Evolutionary conservation across 2,888 invertebrate species (phyloP).

Genomic region (Melanchra persicariae): DNA sequence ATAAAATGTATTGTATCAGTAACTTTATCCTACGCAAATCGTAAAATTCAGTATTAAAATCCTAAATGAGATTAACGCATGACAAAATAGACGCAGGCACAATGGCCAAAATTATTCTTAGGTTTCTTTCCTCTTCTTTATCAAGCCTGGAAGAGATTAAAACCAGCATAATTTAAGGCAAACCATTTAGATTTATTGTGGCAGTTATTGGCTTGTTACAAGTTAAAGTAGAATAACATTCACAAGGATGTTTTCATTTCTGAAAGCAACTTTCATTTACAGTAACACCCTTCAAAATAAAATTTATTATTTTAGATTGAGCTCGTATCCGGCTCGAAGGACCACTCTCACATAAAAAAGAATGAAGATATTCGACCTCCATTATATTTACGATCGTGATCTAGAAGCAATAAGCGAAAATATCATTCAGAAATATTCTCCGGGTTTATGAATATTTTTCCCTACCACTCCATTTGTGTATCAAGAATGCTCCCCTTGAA

Average conservation of each 20-base stretch:
- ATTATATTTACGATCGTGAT: constrained; percentile 76
- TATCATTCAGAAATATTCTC: constrained; percentile 43
- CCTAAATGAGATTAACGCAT: constrained; percentile 22
- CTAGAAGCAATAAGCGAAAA: constrained; percentile 64
- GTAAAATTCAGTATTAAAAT: constrained; percentile 35
- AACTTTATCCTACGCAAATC: constrained; percentile 40
- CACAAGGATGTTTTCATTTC: not conserved
- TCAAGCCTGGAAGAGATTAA: not conserved
- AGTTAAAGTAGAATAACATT: not conserved
- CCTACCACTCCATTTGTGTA: constrained; percentile 25
- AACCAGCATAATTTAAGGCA: not conserved
- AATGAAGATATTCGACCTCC: constrained; percentile 76
- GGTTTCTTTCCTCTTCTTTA: not conserved
- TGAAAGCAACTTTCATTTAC: not conserved
- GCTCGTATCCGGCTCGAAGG: constrained; percentile 57
- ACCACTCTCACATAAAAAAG: constrained; percentile 65
- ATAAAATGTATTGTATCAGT: constrained; percentile 49
- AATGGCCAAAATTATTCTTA: not conserved
- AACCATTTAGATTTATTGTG: not conserved
- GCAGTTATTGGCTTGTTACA: not conserved
- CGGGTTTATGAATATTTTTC: constrained; percentile 45
- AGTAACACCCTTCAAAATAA: constrained; percentile 11
- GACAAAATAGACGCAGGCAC: not conserved
- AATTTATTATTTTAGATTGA: constrained; percentile 53
- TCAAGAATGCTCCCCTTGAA: constrained; percentile 19